Conservation (phyloP, 2,113 vertebrate species). For the Orcinus orca region DNA sequence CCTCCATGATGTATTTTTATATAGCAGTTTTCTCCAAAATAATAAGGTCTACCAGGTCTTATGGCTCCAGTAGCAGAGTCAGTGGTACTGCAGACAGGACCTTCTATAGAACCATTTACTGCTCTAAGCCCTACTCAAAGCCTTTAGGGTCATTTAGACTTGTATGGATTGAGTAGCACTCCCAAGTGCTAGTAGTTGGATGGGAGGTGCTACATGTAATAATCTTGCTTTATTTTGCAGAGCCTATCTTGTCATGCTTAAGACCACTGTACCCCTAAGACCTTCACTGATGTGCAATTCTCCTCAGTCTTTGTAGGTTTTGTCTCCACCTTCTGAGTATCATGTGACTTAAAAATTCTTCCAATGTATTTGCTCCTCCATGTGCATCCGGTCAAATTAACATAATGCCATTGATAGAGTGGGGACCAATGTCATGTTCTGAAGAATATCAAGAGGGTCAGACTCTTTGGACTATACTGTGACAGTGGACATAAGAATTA, state of each 20-base stretch:
- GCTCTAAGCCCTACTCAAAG: neutral
- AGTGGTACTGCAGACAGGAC: neutral
- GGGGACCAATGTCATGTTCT: neutral
- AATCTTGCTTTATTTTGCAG: neutral
- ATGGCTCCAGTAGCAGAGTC: neutral
- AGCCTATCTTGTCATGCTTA: neutral
- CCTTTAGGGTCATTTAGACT: neutral
- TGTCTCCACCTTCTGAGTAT: neutral
- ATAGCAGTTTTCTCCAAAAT: neutral
- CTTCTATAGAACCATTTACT: neutral
- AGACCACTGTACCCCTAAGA: neutral
- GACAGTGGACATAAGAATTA: neutral
- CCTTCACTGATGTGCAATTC: neutral
- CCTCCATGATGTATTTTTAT: neutral
- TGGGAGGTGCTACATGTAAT: neutral
- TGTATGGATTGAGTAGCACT: neutral
- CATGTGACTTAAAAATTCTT: neutral
- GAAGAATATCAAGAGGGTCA: neutral
- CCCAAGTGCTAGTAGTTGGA: neutral
- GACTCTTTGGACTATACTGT: neutral
- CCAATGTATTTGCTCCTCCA: neutral
- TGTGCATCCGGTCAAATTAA: neutral
- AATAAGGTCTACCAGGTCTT: neutral
- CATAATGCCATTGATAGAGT: neutral
- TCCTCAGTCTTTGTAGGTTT: neutral